Evolutionary conservation across 2,113 vertebrate species (phyloP).

Genomic region (Cairina moschata): DNA sequence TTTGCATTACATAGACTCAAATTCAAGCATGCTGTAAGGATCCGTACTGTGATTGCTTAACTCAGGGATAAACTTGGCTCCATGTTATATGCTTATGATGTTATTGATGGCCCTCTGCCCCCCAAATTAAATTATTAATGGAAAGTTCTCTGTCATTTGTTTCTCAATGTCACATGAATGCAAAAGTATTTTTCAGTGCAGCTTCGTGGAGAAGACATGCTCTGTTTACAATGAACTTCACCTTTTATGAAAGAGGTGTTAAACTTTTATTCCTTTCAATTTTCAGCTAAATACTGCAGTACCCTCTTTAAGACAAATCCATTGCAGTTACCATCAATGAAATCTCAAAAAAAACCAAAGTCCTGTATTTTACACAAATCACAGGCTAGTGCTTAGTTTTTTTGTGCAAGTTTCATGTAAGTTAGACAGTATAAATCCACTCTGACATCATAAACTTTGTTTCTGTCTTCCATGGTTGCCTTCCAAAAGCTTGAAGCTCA

Average conservation of each 20-base stretch:
- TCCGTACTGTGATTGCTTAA: conserved; percentile 20
- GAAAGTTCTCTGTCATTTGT: conserved; percentile 61
- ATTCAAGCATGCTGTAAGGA: background rate
- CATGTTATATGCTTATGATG: conserved; percentile 14
- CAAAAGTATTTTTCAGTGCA: conserved; percentile 41
- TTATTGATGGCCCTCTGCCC: conserved; percentile 44
- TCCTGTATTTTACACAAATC: background rate
- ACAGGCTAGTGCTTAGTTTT: background rate
- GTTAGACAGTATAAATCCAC: background rate
- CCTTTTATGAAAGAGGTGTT: conserved; percentile 4
- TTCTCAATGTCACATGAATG: conserved; percentile 62
- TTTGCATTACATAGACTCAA: background rate
- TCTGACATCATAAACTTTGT: background rate
- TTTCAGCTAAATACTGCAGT: background rate
- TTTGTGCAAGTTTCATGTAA: background rate
- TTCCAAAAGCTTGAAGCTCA: conserved; percentile 24
- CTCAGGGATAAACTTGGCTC: conserved; percentile 41
- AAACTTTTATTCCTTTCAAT: background rate
- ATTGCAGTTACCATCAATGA: background rate
- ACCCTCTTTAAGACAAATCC: background rate
- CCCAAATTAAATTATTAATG: conserved; percentile 58
- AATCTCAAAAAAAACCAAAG: background rate
- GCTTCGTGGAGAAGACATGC: conserved; percentile 23
- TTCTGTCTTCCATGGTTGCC: background rate
- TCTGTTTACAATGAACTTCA: background rate